Evolutionary conservation across 2,888 invertebrate genomes (phyloP), one percentile per base, ranked within the genome.

Genomic region (Macroteleia sp.): DNA sequence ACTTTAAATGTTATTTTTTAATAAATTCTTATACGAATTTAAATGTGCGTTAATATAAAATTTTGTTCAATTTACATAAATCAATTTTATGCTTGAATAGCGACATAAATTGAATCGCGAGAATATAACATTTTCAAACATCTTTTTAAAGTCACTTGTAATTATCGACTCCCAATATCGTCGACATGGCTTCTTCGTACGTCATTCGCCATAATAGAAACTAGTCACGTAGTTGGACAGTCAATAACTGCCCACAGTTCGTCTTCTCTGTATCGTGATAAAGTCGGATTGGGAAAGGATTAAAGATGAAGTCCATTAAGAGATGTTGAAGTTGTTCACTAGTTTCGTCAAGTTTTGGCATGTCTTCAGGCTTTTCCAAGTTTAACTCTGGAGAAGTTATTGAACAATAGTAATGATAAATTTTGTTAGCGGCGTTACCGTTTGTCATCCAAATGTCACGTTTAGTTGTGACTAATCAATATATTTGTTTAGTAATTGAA

Each of bases 301-400:
- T 85, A 84, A 83, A 86, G 83, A 79, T 82, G 80, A 80, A 84
- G 84, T 85, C 84, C 83, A 85, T 86, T 86, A 86, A 84, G 59
- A 28, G 30, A 48, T 48, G 48, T 30, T 48, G 30, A 16, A 62
- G 48, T 62, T 48, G 62, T 62, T 48, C 19, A 12, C 36, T 19
- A 62, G 62, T 62, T 62, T 50, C 62, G 48, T 62, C 48, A 57
- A 67, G 57, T 67, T 69, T 57, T 39, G 69, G 69, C 48, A 41
- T 39, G 50, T 59, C 69, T 41, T 57, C 69, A 28, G 25, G 20
- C 69, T 59, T 41, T 69, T 48, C 48, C 12, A 20, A 57, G 48
- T 59, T 50, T 19, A 12, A 39, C 32, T 39, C 32, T 22, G 10
- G 44, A 14, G 9, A 16, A 12, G 28, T 48, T 67, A 44, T 57